These are phyloP conservation scores for Aradophagus sp. DNA, from an alignment of 1,140 invertebrate genomes.

Conservation along the genomic window DNA sequence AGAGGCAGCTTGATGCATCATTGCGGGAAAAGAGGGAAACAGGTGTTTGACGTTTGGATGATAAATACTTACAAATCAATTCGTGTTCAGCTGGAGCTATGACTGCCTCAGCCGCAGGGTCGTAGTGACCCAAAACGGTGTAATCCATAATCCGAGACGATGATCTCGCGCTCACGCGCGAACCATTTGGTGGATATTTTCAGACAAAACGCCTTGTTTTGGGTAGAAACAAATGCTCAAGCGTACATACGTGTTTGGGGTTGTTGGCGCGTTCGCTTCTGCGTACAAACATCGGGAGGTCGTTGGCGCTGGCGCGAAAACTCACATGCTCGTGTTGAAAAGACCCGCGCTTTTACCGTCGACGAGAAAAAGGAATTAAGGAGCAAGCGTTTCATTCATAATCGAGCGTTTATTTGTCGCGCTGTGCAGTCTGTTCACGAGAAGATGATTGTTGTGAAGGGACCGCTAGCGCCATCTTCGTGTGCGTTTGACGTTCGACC, in stretches of 20 bases:
- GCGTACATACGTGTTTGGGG: slow-evolving; percentile 9
- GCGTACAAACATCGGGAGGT: slow-evolving; percentile 8
- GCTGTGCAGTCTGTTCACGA: too few relatives aligned
- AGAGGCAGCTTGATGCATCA: slow-evolving; percentile 24
- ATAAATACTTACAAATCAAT: slow-evolving; percentile 64
- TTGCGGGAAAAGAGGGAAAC: slow-evolving; percentile 37
- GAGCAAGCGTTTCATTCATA: slow-evolving; percentile 15
- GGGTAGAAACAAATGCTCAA: slow-evolving; percentile 2
- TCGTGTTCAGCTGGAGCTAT: slow-evolving; percentile 58
- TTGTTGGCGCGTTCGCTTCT: neutral
- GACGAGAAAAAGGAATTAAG: neutral
- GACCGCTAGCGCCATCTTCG: too few relatives aligned
- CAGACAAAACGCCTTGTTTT: slow-evolving; percentile 19
- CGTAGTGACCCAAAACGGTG: slow-evolving; percentile 65
- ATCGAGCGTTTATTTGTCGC: slow-evolving; percentile 14
- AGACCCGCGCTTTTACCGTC: neutral
- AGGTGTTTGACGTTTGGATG: slow-evolving; percentile 28
- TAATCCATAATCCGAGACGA: slow-evolving; percentile 62
- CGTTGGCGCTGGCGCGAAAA: neutral
- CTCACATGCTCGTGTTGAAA: slow-evolving; percentile 5
- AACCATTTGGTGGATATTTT: slow-evolving; percentile 16
- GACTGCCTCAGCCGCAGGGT: slow-evolving; percentile 58
- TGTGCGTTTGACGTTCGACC: too few relatives aligned
- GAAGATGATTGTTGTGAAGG: too few relatives aligned
- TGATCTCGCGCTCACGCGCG: neutral